Evolutionary conservation across 2,888 invertebrate genomes (phyloP), one percentile per base, ranked within the genome.

Genomic region (Microctonus brassicae): DNA sequence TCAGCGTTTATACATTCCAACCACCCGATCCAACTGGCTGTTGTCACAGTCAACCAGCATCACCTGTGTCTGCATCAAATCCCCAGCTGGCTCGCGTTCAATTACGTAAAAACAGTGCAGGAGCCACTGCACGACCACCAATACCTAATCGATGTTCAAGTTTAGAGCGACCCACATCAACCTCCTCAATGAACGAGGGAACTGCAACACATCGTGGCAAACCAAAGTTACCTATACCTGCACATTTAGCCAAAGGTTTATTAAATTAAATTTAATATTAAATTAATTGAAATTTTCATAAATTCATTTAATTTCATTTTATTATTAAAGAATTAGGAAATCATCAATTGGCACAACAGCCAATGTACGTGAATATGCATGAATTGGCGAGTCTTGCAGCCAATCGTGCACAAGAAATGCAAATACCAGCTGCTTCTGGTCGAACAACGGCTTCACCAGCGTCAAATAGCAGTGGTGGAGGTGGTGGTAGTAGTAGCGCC

Each of bases 361-460:
- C 96, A 26, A 91, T 96, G 83, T 97, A 97, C 88, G 96, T 96
- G 82, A 97, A 97, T 87, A 95, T 96, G 95, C 95, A 95, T 76
- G 96, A 97, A 87, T 88, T 96, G 85, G 95, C 95, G 26, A 93
- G 92, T 80, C 90, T 95, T 89, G 95, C 95, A 55, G 95, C 95
- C 11, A 90, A 89, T 88, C 95, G 90, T 89, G 93, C 88, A 88
- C 94, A 90, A 83, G 90, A 90, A 84, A 89, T 89, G 89, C 88
- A 90, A 87, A 87, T 90, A 82, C 90, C 91, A 11, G 52, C 67
- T 39, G 70, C 69, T 10, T 52, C 71, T 13, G 62, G 53, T 17
- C 29, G 63, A 9, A 33, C 80, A 11, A 77, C 82, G 24, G 81
- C 81, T 13, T 75, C 80, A 24, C 76, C 83, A 24, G 70, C 82